Evolutionary conservation across 2,888 invertebrate species (phyloP), one percentile per base, ranked within the genome.

Genomic region (Alcis repandata): DNA sequence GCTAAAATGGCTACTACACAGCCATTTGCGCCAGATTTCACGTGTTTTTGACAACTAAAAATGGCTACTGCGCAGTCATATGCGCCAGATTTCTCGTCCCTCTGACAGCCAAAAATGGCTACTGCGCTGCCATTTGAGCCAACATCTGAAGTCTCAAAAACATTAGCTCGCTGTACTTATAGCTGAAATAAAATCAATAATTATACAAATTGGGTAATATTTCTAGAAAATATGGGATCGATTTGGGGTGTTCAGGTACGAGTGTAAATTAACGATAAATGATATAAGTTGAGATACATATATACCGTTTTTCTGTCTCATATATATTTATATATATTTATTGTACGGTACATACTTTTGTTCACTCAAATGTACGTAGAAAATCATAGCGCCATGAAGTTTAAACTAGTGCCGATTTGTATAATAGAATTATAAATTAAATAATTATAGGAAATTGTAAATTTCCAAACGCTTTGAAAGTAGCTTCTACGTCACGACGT

Each of bases 401-500:
- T 9, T 15, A 33, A 15, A 43, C n/a, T 56, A 57, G 68, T 71
- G 67, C 65, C 65, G 65, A 57, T 60, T 67, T 59, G 68, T 65
- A 72, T 69, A 48, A 46, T 40, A 46, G 53, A 15, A 38, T 45
- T 22, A 48, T 33, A 38, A 48, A n/a, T 22, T 15, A 41, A 27
- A 27, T 17, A 32, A 70, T 63, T 75, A 48, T 70, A 65, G 90
- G 91, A 89, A 89, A 89, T 92, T 89, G 13, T 74, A 78, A 91
- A 91, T 91, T 91, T 91, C 89, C 91, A 76, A 80, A 84, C 82
- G 77, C 77, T 78, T 84, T 80, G 79, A 67, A 64, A 79, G 80
- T 85, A 87, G 87, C 87, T 85, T 85, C 87, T 87, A 86, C 86
- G 84, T 84, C 86, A 83, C 80, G 77, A 85, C 74, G 89, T 85